These are phyloP conservation scores for Nothobranchius furzeri DNA, from an alignment of 2,113 vertebrate species.

Conservation along the genomic window DNA sequence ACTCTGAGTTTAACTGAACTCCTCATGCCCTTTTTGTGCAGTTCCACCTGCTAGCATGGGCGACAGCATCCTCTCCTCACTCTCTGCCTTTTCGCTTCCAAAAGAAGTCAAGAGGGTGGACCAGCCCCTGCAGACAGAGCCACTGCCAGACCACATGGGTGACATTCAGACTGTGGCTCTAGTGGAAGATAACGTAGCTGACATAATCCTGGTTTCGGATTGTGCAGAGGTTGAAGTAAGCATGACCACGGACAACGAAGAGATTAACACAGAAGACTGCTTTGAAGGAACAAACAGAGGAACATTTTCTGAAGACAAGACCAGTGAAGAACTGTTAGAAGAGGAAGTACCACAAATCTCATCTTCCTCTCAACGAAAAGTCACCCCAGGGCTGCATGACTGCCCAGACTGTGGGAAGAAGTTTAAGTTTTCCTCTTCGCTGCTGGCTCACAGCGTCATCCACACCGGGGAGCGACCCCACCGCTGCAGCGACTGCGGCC, in stretches of 20 bases:
- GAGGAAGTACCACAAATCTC: not conserved
- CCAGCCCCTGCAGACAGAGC: not conserved
- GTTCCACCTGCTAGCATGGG: constrained; percentile 64
- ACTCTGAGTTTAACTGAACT: not conserved
- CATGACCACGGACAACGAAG: constrained; percentile 15
- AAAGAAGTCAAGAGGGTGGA: constrained; percentile 10
- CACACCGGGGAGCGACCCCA: constrained; percentile 76
- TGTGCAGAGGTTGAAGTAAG: constrained; percentile 61
- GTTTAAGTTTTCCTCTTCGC: constrained; percentile 82
- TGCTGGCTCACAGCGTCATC: constrained; percentile 80
- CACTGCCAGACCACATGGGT: not conserved
- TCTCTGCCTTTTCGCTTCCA: constrained; percentile 23
- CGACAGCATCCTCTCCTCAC: constrained; percentile 58
- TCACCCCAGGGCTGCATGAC: constrained; percentile 42
- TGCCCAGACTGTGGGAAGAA: constrained; percentile 81
- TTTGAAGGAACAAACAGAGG: constrained; percentile 15
- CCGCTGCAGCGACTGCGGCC: constrained; percentile 63
- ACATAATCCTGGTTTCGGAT: constrained; percentile 60
- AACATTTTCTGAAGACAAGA: constrained; percentile 10
- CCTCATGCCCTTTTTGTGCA: constrained; percentile 16
- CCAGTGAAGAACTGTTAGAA: not conserved
- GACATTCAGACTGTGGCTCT: constrained; percentile 17
- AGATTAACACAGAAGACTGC: constrained; percentile 24
- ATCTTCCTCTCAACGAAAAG: not conserved
- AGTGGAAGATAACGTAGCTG: constrained; percentile 38